Evolutionary conservation across 2,797 vertebrate species (phyloP).

Genomic region (Arremon brunneinucha): DNA sequence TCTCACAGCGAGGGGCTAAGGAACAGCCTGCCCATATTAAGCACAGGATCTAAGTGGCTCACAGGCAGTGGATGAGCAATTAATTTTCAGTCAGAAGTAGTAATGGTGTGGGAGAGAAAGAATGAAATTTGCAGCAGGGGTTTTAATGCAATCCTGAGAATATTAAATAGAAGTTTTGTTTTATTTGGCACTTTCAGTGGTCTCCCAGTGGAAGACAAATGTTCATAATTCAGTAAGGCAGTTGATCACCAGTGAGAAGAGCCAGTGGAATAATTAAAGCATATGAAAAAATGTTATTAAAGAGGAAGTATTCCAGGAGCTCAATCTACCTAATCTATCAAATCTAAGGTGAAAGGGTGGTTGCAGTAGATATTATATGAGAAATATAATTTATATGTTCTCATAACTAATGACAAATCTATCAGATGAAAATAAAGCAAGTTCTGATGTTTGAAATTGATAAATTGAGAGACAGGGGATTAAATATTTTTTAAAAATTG

Average conservation of each 20-base stretch:
- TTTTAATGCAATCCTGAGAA: conserved; percentile 1
- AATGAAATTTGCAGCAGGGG: background rate
- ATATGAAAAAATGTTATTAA: background rate
- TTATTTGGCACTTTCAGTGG: background rate
- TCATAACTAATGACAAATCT: background rate
- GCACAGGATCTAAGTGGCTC: background rate
- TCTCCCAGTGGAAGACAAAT: background rate
- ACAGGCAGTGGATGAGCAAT: background rate
- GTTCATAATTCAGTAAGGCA: background rate
- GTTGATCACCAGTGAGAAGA: conserved; percentile 14
- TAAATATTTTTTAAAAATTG: background rate
- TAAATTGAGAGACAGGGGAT: background rate
- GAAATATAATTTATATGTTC: background rate
- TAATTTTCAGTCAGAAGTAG: background rate
- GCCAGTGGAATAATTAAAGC: conserved; percentile 26
- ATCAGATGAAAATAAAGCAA: background rate
- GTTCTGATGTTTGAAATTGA: background rate
- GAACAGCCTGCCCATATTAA: background rate
- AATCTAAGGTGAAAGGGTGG: background rate
- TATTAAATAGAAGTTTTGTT: conserved; percentile 2
- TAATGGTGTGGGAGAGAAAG: background rate
- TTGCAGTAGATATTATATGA: background rate
- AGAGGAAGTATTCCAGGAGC: background rate
- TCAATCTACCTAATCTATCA: background rate
- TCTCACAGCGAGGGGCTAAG: background rate